A percentile compares a stretch with the other conserved stretches of the same genome.
phyloP scores from a whole-genome alignment of 2,888 invertebrate genomes.

The Metalampra italica region DNA sequence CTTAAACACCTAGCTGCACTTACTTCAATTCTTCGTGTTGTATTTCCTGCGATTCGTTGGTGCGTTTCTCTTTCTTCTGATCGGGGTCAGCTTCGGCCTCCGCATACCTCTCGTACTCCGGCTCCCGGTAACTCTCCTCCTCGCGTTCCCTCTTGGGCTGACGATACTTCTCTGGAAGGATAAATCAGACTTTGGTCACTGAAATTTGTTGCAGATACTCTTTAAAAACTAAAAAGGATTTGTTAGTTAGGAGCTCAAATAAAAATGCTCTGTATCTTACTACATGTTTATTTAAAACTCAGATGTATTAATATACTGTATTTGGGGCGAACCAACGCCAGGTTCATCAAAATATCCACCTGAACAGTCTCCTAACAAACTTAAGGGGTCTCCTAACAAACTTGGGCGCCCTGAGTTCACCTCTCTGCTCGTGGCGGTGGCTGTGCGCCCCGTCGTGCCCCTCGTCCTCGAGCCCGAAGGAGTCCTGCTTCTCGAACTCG shows the following conservation, averaged over 20 bases:
- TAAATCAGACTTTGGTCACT: neutral
- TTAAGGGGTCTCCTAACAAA: constrained; percentile 45
- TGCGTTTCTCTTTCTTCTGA: constrained; percentile 24
- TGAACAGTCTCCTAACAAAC: constrained; percentile 39
- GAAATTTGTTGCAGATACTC: neutral
- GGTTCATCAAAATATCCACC: constrained; percentile 34
- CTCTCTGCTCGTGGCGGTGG: constrained; percentile 56
- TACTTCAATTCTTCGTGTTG: constrained; percentile 57
- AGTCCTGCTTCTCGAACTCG: constrained; percentile 83
- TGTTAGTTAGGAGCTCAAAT: neutral
- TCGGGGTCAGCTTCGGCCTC: constrained; percentile 22
- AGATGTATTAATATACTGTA: neutral
- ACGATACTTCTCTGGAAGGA: constrained; percentile 15
- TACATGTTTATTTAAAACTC: constrained; percentile 4
- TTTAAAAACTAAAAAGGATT: neutral
- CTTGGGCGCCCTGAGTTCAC: constrained; percentile 40
- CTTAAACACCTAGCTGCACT: too few species aligned
- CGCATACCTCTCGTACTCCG: constrained; percentile 8
- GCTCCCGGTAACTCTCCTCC: constrained; percentile 6
- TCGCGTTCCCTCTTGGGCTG: neutral
- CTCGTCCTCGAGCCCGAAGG: constrained; percentile 78
- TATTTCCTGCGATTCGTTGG: constrained; percentile 22
- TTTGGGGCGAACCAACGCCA: neutral
- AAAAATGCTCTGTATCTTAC: constrained; percentile 3
- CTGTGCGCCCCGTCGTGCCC: constrained; percentile 68